Conservation (phyloP, 2,888 invertebrate genomes). For the Drosophila neotestacea region DNA sequence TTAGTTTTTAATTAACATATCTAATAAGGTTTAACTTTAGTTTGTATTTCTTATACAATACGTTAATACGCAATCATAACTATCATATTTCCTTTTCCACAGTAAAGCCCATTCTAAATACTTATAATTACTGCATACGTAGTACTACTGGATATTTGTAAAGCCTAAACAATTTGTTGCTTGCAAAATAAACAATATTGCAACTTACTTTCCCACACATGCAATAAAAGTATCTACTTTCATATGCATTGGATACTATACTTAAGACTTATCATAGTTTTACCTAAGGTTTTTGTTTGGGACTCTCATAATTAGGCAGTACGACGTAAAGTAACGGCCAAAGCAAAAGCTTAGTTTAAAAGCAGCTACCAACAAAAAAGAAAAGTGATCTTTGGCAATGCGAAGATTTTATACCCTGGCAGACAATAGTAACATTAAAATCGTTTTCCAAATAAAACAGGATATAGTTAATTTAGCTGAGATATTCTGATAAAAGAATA, state of each 20-base stretch:
- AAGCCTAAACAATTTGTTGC: constrained; percentile 42
- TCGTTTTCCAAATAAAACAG: no score
- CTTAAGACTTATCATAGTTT: constrained; percentile 45
- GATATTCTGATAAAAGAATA: no score
- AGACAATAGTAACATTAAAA: no score
- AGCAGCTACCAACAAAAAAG: constrained; percentile 41
- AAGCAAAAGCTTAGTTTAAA: constrained; percentile 51
- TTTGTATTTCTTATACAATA: constrained; percentile 12
- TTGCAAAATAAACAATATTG: constrained; percentile 70
- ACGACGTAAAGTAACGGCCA: constrained; percentile 20
- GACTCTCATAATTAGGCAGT: constrained; percentile 44
- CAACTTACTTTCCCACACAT: constrained; percentile 41
- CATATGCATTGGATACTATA: constrained; percentile 39
- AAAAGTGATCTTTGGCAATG: no score
- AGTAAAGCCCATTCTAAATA: not conserved
- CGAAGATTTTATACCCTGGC: no score
- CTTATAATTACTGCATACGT: not conserved
- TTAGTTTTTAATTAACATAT: constrained; percentile 40
- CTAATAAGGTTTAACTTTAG: constrained; percentile 32
- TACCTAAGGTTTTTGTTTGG: constrained; percentile 27
- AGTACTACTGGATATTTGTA: constrained; percentile 4
- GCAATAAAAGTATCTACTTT: constrained; percentile 32
- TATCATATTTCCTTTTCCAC: constrained; percentile 1
- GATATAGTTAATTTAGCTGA: no score
- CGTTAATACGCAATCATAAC: not conserved